These are phyloP conservation scores for Sesamia inferens DNA, from an alignment of 2,888 invertebrate species.

Conservation along the genomic window DNA sequence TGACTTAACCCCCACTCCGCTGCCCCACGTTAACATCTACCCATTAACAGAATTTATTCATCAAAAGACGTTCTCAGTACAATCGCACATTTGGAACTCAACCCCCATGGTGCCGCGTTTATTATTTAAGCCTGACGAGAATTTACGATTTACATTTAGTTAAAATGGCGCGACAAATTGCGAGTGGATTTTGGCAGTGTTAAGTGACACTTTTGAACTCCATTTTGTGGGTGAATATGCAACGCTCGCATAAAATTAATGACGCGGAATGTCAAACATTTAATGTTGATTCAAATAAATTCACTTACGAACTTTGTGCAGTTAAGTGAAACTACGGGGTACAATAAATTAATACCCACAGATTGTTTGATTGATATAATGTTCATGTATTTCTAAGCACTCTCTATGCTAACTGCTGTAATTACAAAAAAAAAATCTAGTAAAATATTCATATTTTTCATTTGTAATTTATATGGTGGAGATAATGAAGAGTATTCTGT, in stretches of 20 bases:
- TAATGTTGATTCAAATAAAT: slow-evolving; percentile 33
- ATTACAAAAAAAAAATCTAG: too few species aligned
- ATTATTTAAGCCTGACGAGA: slow-evolving; percentile 66
- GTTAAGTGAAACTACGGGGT: background rate
- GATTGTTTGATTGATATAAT: background rate
- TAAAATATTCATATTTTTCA: too few species aligned
- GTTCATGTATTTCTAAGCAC: background rate
- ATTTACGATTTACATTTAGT: slow-evolving; percentile 76
- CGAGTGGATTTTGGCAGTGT: slow-evolving; percentile 51
- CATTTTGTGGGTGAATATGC: slow-evolving; percentile 44
- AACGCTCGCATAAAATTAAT: slow-evolving; percentile 42
- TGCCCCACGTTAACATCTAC: slow-evolving; percentile 32
- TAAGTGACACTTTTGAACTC: slow-evolving; percentile 43
- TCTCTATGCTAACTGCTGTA: too few species aligned
- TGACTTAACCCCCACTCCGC: slow-evolving; percentile 20
- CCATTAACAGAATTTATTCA: slow-evolving; percentile 59
- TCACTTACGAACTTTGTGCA: slow-evolving; percentile 1
- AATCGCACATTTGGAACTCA: slow-evolving; percentile 56
- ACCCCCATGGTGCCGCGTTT: slow-evolving; percentile 43
- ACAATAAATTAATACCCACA: background rate
- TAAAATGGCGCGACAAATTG: slow-evolving; percentile 61
- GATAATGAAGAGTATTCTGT: too few species aligned
- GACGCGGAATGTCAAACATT: slow-evolving; percentile 30
- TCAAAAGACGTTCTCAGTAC: slow-evolving; percentile 56
- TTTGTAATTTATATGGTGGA: too few species aligned